Evolutionary conservation across 2,113 vertebrate species (phyloP).

Genomic region (Lamprologus speciosus): DNA sequence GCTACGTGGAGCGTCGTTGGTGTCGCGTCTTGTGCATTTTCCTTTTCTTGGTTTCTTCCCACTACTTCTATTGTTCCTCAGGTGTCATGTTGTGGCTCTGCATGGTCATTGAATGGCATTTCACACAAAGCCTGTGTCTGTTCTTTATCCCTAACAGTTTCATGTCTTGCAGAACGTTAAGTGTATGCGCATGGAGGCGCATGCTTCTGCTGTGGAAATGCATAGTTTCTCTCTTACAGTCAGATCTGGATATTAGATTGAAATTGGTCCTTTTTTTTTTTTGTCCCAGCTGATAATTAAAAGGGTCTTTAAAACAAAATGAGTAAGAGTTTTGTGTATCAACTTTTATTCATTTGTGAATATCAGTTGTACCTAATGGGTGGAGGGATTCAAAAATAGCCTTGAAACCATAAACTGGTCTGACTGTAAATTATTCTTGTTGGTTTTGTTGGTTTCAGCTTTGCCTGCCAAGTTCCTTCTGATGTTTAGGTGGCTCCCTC

Average conservation of each 20-base stretch:
- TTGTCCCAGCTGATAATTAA: neutral
- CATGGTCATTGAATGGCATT: slow-evolving; percentile 49
- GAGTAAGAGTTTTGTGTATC: neutral
- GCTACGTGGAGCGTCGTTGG: neutral
- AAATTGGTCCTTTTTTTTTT: neutral
- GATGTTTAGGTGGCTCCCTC: slow-evolving; percentile 53
- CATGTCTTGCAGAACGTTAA: slow-evolving; percentile 10
- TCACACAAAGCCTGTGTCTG: slow-evolving; percentile 27
- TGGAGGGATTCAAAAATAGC: neutral
- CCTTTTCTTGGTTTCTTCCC: neutral
- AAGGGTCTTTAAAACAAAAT: neutral
- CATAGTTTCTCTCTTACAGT: slow-evolving; percentile 26
- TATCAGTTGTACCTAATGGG: neutral
- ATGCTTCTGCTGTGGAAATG: neutral
- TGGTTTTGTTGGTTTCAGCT: neutral
- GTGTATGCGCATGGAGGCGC: neutral
- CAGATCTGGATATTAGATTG: slow-evolving; percentile 8
- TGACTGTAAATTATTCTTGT: slow-evolving; percentile 49
- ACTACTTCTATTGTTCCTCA: slow-evolving; percentile 1
- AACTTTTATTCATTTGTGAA: neutral
- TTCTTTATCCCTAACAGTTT: slow-evolving; percentile 12
- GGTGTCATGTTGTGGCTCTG: slow-evolving; percentile 44
- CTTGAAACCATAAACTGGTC: neutral
- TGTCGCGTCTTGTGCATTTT: neutral
- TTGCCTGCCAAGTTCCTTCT: neutral